These are phyloP conservation scores for Heterotis niloticus DNA, from an alignment of 2,113 vertebrate species.

Conservation along the genomic window DNA sequence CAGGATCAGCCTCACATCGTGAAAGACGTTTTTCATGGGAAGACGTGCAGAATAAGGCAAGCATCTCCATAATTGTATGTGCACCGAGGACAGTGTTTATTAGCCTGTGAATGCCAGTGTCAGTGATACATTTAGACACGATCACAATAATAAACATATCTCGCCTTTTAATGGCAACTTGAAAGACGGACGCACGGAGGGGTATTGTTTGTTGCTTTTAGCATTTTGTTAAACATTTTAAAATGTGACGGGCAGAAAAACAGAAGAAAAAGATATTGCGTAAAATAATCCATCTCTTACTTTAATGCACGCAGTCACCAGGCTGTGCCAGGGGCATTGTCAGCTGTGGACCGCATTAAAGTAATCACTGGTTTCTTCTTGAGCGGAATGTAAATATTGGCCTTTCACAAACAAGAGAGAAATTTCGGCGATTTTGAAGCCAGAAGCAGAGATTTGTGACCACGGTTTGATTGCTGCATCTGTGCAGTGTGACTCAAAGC, in stretches of 20 bases:
- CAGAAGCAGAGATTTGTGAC: constrained; percentile 1
- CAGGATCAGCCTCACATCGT: neutral
- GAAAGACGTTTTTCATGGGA: neutral
- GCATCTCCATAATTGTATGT: neutral
- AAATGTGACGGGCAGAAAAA: neutral
- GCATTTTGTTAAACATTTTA: constrained; percentile 7
- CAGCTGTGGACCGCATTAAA: constrained; percentile 45
- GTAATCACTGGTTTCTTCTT: constrained; percentile 52
- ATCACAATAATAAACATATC: neutral
- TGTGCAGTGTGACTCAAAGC: neutral
- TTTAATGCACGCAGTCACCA: constrained; percentile 40
- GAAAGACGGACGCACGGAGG: neutral
- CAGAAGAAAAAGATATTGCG: neutral
- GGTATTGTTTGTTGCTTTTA: neutral
- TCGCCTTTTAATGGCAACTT: neutral
- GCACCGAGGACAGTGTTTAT: neutral
- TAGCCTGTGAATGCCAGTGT: neutral
- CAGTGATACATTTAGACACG: neutral
- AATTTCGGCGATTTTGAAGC: constrained; percentile 1
- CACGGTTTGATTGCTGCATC: constrained; percentile 1
- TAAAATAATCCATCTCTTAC: constrained; percentile 17
- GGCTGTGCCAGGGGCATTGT: constrained; percentile 34
- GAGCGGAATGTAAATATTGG: constrained; percentile 56
- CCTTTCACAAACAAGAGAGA: constrained; percentile 39
- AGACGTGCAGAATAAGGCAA: neutral